Evolutionary conservation across 2,113 vertebrate species (phyloP), one percentile per base, ranked within the genome.

Genomic region (Pithys albifrons): DNA sequence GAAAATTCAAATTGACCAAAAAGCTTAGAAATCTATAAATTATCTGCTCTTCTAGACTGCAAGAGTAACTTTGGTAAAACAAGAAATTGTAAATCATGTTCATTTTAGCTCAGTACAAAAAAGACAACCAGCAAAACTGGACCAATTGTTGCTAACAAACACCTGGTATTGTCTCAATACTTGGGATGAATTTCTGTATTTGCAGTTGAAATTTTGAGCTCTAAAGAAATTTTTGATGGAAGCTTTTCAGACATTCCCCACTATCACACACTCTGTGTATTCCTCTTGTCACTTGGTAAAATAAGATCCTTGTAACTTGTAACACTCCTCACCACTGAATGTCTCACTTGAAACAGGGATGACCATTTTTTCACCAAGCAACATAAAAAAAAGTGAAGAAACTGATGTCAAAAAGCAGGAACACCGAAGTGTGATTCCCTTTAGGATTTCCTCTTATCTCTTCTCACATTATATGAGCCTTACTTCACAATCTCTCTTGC

Each of bases 1-100:
- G 65, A 93, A 95, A 95, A 96, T 91, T 92, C 91, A 69, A 76
- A 37, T 90, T 83, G 61, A 71, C 52, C 46, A 67, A 55, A 89
- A 82, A 78, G 57, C 46, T 70, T 75, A 57, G 88, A 92, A 94
- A 43, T 15, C 52, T 64, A 43, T 57, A 76, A 72, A 82, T 83
- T 70, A 92, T 43, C 75, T 31, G 35, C 5, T 49, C 10, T 37
- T 65, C 49, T 16, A 59, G 67, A 57, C 23, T 33, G 19, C 59
- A 74, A 69, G 48, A 80, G 28, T 27, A 78, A 54, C 24, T 86
- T 49, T 23, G 29, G 25, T 45, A 51, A 66, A 73, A 45, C 35
- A 82, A 72, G 85, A 48, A 77, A 73, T 23, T 67, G 25, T 23
- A 93, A 80, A 57, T 57, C 33, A 72, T 37, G 15, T 67, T 77